These are phyloP conservation scores for Halictus rubicundus DNA, from an alignment of 1,140 invertebrate genomes.

Conservation along the genomic window DNA sequence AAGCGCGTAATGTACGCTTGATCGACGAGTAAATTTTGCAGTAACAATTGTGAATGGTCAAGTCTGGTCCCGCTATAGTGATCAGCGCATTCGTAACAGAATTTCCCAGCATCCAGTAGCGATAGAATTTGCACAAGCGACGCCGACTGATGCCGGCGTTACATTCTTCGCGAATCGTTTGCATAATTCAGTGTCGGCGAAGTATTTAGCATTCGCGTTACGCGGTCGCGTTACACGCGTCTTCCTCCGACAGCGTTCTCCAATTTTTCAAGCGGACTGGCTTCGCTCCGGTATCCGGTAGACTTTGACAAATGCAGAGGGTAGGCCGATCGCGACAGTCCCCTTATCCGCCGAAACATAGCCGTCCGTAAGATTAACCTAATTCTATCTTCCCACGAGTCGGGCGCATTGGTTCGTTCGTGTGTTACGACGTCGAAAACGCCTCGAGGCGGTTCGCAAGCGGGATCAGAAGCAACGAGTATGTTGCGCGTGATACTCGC, in stretches of 20 bases:
- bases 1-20: too few relatives aligned
- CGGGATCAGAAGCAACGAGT: slow-evolving; percentile 55
- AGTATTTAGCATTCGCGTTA: slow-evolving; percentile 9
- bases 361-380: slow-evolving; percentile 55
- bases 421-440: slow-evolving; percentile 42
- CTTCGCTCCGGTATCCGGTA: slow-evolving; percentile 2
- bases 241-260: not conserved
- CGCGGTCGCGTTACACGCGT: not conserved
- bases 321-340: not conserved
- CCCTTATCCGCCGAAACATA: slow-evolving; percentile 25
- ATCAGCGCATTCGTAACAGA: too few relatives aligned
- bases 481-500: slow-evolving; percentile 59
- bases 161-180: not conserved
- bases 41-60: too few relatives aligned
- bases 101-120: not conserved
- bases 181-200: not conserved
- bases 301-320: slow-evolving; percentile 57
- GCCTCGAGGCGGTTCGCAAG: slow-evolving; percentile 39
- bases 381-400: slow-evolving; percentile 60
- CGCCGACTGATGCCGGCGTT: not conserved
- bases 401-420: slow-evolving; percentile 18
- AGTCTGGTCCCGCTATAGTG: too few relatives aligned
- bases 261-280: slow-evolving; percentile 4
- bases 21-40: too few relatives aligned
- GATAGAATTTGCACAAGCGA: not conserved